These are phyloP conservation scores for Pyrgus malvae DNA, from an alignment of 2,888 invertebrate species.

Conservation along the genomic window DNA sequence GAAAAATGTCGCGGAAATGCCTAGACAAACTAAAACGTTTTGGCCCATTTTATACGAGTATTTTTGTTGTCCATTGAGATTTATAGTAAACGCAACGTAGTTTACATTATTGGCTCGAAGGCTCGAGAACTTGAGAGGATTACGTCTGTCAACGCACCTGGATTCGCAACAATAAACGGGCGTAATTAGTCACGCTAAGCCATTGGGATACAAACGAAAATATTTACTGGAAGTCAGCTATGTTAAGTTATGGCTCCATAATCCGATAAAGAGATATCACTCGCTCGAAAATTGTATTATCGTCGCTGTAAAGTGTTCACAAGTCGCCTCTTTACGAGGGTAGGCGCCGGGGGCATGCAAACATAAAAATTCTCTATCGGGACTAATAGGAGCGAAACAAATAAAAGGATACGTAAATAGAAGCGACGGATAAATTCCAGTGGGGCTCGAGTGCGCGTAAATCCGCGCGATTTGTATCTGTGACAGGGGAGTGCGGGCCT, in stretches of 20 bases:
- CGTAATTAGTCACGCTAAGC: constrained; percentile 69
- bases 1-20: no score
- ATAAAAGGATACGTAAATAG: constrained; percentile 82
- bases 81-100: not conserved
- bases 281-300: constrained; percentile 73
- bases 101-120: constrained; percentile 4
- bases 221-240: constrained; percentile 62
- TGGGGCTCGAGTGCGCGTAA: constrained; percentile 79
- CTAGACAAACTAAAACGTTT: no score
- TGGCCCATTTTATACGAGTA: not conserved
- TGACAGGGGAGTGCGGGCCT: constrained; percentile 69
- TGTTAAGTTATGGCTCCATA: constrained; percentile 72
- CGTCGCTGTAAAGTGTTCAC: constrained; percentile 73
- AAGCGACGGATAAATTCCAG: constrained; percentile 78
- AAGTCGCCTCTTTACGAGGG: constrained; percentile 78
- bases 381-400: constrained; percentile 81
- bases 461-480: constrained; percentile 82
- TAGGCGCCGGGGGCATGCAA: constrained; percentile 70
- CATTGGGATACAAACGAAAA: constrained; percentile 59
- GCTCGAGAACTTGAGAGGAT: constrained; percentile 44
- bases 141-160: constrained; percentile 68
- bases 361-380: constrained; percentile 82
- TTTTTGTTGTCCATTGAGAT: not conserved
- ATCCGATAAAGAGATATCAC: constrained; percentile 74
- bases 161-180: constrained; percentile 55